phyloP scores from a whole-genome alignment of 2,888 invertebrate genomes.

The Drymonia ruficornis region DNA sequence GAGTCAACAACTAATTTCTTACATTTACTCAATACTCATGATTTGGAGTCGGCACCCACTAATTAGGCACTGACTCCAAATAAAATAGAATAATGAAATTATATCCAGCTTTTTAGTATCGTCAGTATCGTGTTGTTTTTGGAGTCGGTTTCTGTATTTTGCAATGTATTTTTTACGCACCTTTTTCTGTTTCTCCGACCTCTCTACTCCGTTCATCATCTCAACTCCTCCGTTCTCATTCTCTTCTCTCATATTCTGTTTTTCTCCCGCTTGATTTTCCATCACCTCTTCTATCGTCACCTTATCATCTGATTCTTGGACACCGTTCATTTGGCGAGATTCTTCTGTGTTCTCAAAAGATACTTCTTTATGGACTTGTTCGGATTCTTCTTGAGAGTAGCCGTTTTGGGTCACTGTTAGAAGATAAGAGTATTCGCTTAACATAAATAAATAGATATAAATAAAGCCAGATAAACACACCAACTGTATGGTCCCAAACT shows the following conservation, averaged over 20 bases:
- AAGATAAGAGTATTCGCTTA: background rate
- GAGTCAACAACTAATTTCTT: too few relatives aligned
- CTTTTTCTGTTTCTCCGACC: conserved; percentile 67
- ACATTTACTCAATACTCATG: too few relatives aligned
- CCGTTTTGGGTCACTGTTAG: conserved; percentile 12
- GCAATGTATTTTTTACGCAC: too few relatives aligned
- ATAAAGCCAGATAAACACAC: too few relatives aligned
- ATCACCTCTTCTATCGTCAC: conserved; percentile 19
- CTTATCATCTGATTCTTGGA: background rate
- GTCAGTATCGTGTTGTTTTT: too few relatives aligned
- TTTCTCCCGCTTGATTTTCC: conserved; percentile 15
- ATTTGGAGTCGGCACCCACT: too few relatives aligned
- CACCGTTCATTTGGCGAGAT: background rate
- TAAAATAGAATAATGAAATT: too few relatives aligned
- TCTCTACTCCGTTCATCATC: conserved; percentile 47
- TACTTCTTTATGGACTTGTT: background rate
- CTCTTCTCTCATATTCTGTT: conserved; percentile 22
- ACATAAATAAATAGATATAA: too few relatives aligned
- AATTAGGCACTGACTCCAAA: too few relatives aligned
- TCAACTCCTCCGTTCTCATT: conserved; percentile 20
- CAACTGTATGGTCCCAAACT: too few relatives aligned
- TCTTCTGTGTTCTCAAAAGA: background rate
- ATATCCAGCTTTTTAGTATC: too few relatives aligned
- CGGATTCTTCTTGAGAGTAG: background rate
- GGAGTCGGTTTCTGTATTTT: too few relatives aligned